A percentile compares a stretch with the other conserved stretches of the same genome.
Evolutionary conservation across 2,113 vertebrate genomes (phyloP).

Genomic region (Bufo bufo): DNA sequence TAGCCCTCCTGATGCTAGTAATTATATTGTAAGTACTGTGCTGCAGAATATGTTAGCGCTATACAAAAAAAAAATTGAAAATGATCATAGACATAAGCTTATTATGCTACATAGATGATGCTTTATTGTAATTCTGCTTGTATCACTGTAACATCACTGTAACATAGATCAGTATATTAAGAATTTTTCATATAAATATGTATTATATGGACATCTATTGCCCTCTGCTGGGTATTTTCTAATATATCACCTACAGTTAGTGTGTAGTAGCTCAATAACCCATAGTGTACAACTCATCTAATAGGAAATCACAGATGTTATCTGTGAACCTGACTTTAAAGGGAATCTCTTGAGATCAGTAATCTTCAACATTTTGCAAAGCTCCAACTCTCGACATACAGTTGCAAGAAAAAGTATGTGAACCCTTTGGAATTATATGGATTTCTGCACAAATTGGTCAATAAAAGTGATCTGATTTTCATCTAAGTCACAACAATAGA

Average conservation of each 20-base stretch:
- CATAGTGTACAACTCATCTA: not conserved
- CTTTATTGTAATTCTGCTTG: not conserved
- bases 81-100: not conserved
- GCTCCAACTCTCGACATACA: too few relatives aligned
- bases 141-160: constrained; percentile 23
- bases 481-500: too few relatives aligned
- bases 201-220: not conserved
- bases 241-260: not conserved
- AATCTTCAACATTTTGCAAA: too few relatives aligned
- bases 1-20: not conserved
- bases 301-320: not conserved
- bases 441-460: too few relatives aligned
- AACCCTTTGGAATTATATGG: too few relatives aligned
- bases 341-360: too few relatives aligned
- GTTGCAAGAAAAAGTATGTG: too few relatives aligned
- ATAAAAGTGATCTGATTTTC: too few relatives aligned
- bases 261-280: not conserved
- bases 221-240: not conserved
- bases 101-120: not conserved
- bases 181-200: not conserved
- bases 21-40: not conserved
- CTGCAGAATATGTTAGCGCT: not conserved
- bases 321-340: too few relatives aligned
- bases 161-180: not conserved
- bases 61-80: not conserved